phyloP scores from a whole-genome alignment of 2,797 vertebrate species.

The Liasis olivaceus region DNA sequence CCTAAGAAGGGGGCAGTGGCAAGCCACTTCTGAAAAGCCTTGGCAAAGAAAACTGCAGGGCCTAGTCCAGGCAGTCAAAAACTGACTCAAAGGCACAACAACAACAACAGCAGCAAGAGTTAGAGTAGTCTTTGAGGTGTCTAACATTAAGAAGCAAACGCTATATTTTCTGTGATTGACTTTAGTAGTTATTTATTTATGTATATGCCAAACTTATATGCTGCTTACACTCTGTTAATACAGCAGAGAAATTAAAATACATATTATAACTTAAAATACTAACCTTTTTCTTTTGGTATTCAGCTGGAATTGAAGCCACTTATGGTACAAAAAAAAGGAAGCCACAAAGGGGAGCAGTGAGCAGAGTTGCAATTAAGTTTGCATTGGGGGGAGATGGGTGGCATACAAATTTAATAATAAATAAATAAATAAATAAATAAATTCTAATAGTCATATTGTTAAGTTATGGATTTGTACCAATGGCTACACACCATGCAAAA shows the following conservation, averaged over 20 bases:
- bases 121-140: neutral
- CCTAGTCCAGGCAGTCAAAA: neutral
- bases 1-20: neutral
- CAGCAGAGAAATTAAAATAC: neutral
- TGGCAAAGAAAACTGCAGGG: neutral
- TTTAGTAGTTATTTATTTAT: neutral
- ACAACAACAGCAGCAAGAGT: neutral
- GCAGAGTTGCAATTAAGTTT: neutral
- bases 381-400: neutral
- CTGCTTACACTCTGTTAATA: no score
- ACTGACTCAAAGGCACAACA: neutral
- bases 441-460: neutral
- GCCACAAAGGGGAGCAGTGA: neutral
- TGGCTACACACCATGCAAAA: neutral
- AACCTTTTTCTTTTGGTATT: neutral
- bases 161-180: neutral
- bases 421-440: no score
- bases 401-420: no score
- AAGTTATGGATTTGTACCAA: neutral
- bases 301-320: neutral
- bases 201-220: neutral
- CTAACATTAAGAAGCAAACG: neutral
- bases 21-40: neutral
- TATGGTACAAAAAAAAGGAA: neutral
- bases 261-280: neutral